Base-by-base conservation (phyloP, 1,140 invertebrate genomes). In the Polypedilum vanderplanki region DNA sequence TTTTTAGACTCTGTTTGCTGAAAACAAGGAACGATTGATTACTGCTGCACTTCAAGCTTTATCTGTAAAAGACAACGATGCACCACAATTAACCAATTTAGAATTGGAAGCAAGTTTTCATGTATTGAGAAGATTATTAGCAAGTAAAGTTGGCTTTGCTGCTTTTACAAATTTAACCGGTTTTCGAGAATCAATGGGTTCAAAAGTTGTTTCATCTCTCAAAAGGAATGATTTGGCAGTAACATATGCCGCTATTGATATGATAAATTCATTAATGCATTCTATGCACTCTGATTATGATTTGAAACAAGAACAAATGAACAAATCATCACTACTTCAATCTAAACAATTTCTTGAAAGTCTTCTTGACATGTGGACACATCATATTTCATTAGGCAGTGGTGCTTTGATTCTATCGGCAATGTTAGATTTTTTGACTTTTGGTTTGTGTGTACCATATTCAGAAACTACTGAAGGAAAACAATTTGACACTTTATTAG, bases 381-480 rank as follows among this genome's bases (percentile, higher is more conserved):
- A 86, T 74, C 96, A 99, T 85, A 93, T 98, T 79, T 88, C 89
- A 78, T 89, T 90, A 80, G 91, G 88, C 41, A 93, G 90, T 75
- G 91, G 91, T n/a, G 91, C 92, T 40, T 79, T 94, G 33, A 90
- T 94, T 2, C 88, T 93, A n/a, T 91, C 91, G 20, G 93, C 96
- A 41, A 98, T 99, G 95, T 86, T 99, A 79, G 98, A 99, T 85
- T 97, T 99, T 81, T 85, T 99, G 76, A 99, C 97, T n/a, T 99
- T 98, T 86, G 92, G 96, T 7, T 85, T 99, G 9, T 99, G 98
- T 85, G 94, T 98, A 76, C 98, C 98, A 20, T 99, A 99, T 85
- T 97, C 95, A 82, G 98, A 99, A 86, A 99, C 98, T 40, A 99
- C 98, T 0, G 95, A 98, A 81, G 96, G 97, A 18, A 94, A 94